A percentile compares a stretch with the other conserved stretches of the same genome.
phyloP scores from a whole-genome alignment of 2,797 vertebrate genomes.

The Chrysolophus pictus region DNA sequence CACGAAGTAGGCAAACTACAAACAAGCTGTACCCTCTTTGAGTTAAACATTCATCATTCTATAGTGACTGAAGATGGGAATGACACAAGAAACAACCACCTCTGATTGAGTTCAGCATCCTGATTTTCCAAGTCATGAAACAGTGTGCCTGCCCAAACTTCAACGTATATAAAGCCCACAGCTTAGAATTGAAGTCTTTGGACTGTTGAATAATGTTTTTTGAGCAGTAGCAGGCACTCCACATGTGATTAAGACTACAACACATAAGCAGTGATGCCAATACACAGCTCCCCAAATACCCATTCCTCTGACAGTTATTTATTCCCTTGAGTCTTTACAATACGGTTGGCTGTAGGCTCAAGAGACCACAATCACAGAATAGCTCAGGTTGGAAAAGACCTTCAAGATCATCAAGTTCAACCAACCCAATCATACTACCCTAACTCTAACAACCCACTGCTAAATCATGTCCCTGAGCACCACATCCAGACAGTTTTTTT shows the following conservation, averaged over 20 bases:
- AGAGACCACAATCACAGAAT: too few species aligned
- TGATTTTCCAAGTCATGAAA: background rate
- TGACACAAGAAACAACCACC: fast-evolving
- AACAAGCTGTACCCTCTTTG: background rate
- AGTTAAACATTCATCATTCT: background rate
- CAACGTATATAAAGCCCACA: fast-evolving
- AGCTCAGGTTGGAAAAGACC: too few species aligned
- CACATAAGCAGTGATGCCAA: background rate
- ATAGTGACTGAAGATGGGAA: background rate
- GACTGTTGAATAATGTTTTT: background rate
- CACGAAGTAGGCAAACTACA: background rate
- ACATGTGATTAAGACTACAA: fast-evolving
- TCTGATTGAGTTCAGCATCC: background rate
- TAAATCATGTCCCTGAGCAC: too few species aligned
- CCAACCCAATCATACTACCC: too few species aligned
- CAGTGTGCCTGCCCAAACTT: background rate
- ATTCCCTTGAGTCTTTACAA: background rate
- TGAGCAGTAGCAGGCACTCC: fast-evolving
- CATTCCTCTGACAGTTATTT: background rate
- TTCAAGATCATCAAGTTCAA: too few species aligned
- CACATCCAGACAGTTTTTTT: too few species aligned
- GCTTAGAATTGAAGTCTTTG: background rate
- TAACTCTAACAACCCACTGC: too few species aligned
- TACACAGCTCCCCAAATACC: background rate
- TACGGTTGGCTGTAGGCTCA: background rate